Conservation (phyloP, 1,140 invertebrate species). For the Pseudomyrmex pallidus region DNA sequence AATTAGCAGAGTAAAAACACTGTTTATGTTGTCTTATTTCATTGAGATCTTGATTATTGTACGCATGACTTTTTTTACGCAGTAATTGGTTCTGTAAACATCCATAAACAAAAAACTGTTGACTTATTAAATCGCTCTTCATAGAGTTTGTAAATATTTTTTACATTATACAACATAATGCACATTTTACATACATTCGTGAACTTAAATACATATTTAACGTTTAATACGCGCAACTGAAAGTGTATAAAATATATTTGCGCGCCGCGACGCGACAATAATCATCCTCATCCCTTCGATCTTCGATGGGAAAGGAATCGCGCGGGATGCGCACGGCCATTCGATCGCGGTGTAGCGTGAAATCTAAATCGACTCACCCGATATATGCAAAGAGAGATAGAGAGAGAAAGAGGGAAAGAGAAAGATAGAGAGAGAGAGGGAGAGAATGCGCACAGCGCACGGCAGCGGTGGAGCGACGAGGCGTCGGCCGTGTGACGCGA, state of each 20-base stretch:
- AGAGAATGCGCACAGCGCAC: constrained; percentile 39
- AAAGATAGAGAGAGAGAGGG: not conserved
- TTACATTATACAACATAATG: not conserved
- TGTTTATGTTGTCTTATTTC: too few relatives aligned
- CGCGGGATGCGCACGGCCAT: constrained; percentile 4
- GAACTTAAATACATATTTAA: not conserved
- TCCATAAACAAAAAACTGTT: too few relatives aligned
- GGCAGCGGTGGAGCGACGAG: constrained; percentile 69
- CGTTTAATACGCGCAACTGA: not conserved
- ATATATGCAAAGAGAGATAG: constrained; percentile 22
- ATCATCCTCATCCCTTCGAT: constrained; percentile 37
- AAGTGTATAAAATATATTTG: constrained; percentile 6
- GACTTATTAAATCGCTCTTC: too few relatives aligned
- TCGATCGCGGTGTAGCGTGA: constrained; percentile 41
- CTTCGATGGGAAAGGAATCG: constrained; percentile 42
- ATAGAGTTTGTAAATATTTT: not conserved
- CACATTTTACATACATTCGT: not conserved
- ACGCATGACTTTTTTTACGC: too few relatives aligned
- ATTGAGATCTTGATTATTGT: not conserved
- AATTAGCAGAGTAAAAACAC: too few relatives aligned
- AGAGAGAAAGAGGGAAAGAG: not conserved
- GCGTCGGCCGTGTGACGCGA: constrained; percentile 83
- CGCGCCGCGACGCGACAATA: constrained; percentile 6
- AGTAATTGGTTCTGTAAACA: too few relatives aligned
- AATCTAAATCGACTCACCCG: constrained; percentile 67